Percentiles rank a stretch among this genome's conserved stretches.
Conservation (phyloP, 2,888 invertebrate genomes). For the Escarpia spicata region DNA sequence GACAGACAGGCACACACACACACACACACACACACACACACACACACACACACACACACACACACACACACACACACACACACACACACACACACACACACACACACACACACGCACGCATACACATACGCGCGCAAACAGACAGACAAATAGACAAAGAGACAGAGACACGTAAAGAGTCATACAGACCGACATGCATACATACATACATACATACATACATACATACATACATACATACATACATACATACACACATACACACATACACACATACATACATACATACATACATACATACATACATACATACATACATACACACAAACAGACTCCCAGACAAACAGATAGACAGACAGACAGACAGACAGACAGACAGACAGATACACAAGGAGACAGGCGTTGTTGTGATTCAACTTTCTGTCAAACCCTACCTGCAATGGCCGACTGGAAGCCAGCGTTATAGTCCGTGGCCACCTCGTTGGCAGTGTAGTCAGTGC, state of each 20-base stretch:
- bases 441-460: conserved; percentile 57
- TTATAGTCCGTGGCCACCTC: conserved; percentile 61
- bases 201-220: not conserved
- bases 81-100: not conserved
- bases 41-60: not conserved
- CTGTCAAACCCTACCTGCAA: conserved; percentile 51
- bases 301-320: not conserved
- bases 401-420: not conserved
- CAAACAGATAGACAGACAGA: not conserved
- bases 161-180: not conserved
- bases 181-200: not conserved
- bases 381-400: not conserved
- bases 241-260: not conserved
- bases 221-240: not conserved
- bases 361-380: not conserved
- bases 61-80: not conserved
- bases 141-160: not conserved
- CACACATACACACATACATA: conserved; percentile 7
- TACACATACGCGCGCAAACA: not conserved
- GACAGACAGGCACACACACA: not conserved
- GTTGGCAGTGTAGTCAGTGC: conserved; percentile 54
- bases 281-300: conserved; percentile 21
- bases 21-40: not conserved
- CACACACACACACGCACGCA: not conserved
- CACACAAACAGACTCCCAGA: not conserved